Base-by-base conservation (phyloP, 2,888 invertebrate genomes). In the Hirtodrosophila histrioides region DNA sequence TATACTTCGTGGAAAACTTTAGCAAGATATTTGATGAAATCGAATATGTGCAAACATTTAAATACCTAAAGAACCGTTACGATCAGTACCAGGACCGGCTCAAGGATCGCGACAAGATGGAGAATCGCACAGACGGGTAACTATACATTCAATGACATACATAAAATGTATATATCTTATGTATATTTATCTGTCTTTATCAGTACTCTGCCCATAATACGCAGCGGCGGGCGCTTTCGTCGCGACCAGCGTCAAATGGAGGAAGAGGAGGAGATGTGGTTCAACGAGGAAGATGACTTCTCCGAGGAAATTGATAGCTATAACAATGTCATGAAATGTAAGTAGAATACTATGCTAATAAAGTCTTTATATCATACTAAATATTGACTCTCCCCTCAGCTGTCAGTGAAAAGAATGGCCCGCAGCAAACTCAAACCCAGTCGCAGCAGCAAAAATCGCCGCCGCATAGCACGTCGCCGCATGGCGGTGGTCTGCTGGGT, bases 221-320 rank as follows among this genome's bases (percentile, higher is more conserved):
- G 97, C 75, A 94, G 94, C 80, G 88, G 83, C 89, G 88, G 84
- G 57, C 94, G 98, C 77, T 98, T 96, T 92, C 94, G 98, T 70
- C 94, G 98, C 71, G 98, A 99, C 92, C 97, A 97, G 82, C 94
- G 98, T 57, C 96, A 97, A 91, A 94, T 98, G 88, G 99, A 99
- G 76, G 98, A 99, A 89, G 99, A 99, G 86, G 99, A 99, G 90
- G 99, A 99, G 92, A 97, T 98, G 95, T 99, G 98, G 98, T 99
- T 99, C 92, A 98, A 98, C 90, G 98, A 98, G 87, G 99, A 99
- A 76, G 98, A 98, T 90, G 98, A 97, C 90, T 95, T 96, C 73
- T 95, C 97, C 68, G 97, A 97, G 89, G 96, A 95, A 69, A 89
- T 91, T 40, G 92, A 92, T 73, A 90, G 90, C 44, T 92, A 91